phyloP scores from a whole-genome alignment of 2,888 invertebrate species.

The Meteorus cinctellus region DNA sequence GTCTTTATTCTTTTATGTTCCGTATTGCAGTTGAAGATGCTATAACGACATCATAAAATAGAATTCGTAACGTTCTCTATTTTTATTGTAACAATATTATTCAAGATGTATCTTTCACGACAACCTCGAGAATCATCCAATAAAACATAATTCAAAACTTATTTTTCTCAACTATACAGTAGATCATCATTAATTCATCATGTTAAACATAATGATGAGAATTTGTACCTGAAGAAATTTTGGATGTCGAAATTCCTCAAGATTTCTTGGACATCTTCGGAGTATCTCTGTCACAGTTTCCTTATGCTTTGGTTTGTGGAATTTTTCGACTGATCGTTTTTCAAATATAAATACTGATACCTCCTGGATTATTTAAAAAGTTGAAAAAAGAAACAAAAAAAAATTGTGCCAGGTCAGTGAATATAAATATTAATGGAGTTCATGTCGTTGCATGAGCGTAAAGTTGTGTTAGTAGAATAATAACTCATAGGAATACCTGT shows the following conservation, averaged over 20 bases:
- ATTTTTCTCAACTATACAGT: not conserved
- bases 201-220: not conserved
- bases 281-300: constrained; percentile 94
- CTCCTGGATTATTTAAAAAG: constrained; percentile 75
- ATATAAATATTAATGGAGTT: not conserved
- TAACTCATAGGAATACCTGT: constrained; percentile 79
- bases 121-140: too few species aligned
- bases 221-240: constrained; percentile 79
- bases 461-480: not conserved
- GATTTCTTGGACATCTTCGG: constrained; percentile 83
- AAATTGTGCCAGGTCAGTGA: not conserved
- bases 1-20: too few species aligned
- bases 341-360: constrained; percentile 96
- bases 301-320: constrained; percentile 93
- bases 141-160: too few species aligned
- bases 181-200: not conserved
- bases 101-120: too few species aligned
- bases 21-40: too few species aligned
- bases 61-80: too few species aligned
- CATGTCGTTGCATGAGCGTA: not conserved
- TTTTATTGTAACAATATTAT: too few species aligned
- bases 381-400: not conserved
- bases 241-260: constrained; percentile 90
- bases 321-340: constrained; percentile 92
- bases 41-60: too few species aligned